phyloP scores from a whole-genome alignment of 2,113 vertebrate species.

The Oreocharis arfaki region DNA sequence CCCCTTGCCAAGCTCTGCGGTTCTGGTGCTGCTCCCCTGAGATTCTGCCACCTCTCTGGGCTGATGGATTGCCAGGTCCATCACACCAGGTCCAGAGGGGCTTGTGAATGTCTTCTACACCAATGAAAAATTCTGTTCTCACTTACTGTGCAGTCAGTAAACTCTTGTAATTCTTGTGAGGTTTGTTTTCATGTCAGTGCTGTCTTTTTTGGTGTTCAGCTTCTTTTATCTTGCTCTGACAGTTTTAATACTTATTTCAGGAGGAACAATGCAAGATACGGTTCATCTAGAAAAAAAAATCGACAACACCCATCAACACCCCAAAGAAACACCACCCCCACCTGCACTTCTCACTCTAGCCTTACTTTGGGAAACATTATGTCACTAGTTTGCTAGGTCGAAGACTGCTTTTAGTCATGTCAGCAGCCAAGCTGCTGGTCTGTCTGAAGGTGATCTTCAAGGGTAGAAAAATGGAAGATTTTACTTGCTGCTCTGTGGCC shows the following conservation, averaged over 20 bases:
- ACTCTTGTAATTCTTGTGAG: not conserved
- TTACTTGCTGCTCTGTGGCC: not conserved
- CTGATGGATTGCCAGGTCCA: not conserved
- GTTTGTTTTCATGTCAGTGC: not conserved
- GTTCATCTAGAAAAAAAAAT: not conserved
- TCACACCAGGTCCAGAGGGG: not conserved
- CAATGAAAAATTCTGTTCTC: not conserved
- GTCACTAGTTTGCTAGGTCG: not conserved
- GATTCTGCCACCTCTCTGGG: not conserved
- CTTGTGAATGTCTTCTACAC: not conserved
- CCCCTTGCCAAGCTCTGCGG: accelerated
- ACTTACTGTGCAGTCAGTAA: not conserved
- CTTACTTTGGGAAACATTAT: not conserved
- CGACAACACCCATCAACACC: not conserved
- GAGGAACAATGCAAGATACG: not conserved
- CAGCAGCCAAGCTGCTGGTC: not conserved
- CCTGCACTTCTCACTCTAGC: not conserved
- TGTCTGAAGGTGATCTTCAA: not conserved
- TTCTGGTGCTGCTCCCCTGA: not conserved
- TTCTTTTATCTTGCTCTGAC: not conserved
- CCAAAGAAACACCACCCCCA: not conserved
- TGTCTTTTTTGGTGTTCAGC: not conserved
- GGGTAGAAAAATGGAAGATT: not conserved
- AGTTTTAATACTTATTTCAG: not conserved
- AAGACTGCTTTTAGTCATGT: not conserved